Base-by-base conservation (phyloP, 2,888 invertebrate species). In the Epistrophe eligans region DNA sequence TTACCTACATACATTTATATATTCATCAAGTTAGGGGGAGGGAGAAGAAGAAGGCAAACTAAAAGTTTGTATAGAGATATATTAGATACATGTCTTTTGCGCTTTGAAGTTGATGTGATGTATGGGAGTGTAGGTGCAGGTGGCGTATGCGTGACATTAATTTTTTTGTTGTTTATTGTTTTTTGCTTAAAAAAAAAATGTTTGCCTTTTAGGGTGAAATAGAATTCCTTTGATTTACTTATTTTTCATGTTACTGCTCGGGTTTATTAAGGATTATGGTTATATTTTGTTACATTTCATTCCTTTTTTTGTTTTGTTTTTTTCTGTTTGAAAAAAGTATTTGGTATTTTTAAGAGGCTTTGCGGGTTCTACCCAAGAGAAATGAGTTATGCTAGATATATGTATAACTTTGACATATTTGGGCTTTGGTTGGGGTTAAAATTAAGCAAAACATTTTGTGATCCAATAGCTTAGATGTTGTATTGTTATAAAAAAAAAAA, bases 71-170 rank as follows among this genome's bases (percentile, higher is more conserved):
- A 38, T 35, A 58, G 58, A 58, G 35, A 57, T 55, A 55, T 55
- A 58, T 58, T 58, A 38, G 58, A 60, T 40, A 32, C 48, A 67
- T 40, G 57, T 77, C 70, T 2, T 55, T 60, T 58, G 71, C 32
- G 71, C 32, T 67, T 70, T 45, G 60, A 10, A 24, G 73, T 32
- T 81, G 73, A 85, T 55, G 40, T 70, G 70, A 70, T 70, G 40
- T 81, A 52, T 81, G 77, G 62, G 60, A 35, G 28, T 40, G 24
- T 45, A 19, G 62, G 52, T 70, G 73, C 77, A 73, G 73, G 77
- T 81, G 85, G 85, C 81, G 77, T 81, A 77, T 81, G 81, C 73
- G 80, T 85, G 76, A 80, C 73, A 77, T 80, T 62, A 67, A 50
- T 76, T 73, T 60, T 66, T 76, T 38, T 9, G 13, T 35, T 38